Percentiles rank a stretch among this genome's conserved stretches.
These are phyloP conservation scores for Pluvialis apricaria DNA, from an alignment of 2,113 vertebrate genomes.

Conservation along the genomic window DNA sequence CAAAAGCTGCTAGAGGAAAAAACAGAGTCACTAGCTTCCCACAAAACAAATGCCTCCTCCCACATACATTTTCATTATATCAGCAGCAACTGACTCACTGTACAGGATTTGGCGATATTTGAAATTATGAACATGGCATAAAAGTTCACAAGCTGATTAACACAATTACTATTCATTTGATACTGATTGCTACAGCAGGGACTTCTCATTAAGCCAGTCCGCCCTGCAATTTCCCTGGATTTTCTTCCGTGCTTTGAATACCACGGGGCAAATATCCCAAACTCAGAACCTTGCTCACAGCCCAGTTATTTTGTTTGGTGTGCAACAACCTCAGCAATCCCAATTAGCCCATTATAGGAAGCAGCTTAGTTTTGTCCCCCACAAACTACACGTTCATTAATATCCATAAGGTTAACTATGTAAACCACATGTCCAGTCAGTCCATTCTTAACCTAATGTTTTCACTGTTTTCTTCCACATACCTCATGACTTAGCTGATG, in stretches of 20 bases:
- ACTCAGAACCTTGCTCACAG: neutral
- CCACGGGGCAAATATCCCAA: neutral
- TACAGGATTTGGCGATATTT: conserved; percentile 48
- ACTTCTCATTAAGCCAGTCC: conserved; percentile 62
- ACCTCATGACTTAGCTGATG: neutral
- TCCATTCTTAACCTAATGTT: neutral
- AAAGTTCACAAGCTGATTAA: conserved; percentile 68
- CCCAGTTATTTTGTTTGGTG: neutral
- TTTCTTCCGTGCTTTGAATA: conserved; percentile 41
- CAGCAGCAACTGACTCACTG: conserved; percentile 41
- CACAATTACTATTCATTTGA: conserved; percentile 70
- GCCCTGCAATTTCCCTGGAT: conserved; percentile 31
- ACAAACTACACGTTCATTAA: neutral
- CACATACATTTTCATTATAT: conserved; percentile 37
- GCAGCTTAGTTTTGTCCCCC: neutral
- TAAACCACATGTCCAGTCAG: neutral
- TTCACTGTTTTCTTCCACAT: neutral
- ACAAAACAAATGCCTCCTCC: conserved; percentile 17
- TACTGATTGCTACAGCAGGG: conserved; percentile 61
- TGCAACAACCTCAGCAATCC: neutral
- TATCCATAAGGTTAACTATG: neutral
- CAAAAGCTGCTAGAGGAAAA: conserved; percentile 11
- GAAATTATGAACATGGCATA: conserved; percentile 54
- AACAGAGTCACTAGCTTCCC: neutral
- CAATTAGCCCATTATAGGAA: neutral